Evolutionary conservation across 2,113 vertebrate genomes (phyloP), one percentile per base, ranked within the genome.

Genomic region (Piprites chloris): DNA sequence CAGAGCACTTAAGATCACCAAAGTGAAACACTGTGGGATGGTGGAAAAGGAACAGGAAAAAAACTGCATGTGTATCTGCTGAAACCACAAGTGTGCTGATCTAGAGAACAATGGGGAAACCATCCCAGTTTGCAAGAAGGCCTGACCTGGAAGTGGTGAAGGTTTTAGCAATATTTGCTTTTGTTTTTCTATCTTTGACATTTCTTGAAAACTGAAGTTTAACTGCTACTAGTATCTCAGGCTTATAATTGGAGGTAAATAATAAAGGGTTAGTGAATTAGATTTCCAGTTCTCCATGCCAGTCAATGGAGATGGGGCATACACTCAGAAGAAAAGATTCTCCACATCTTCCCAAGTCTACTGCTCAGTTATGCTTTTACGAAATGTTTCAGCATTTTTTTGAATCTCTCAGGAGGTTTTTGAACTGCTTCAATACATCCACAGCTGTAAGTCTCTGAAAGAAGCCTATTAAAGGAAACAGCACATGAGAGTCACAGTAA

Each of bases 371-470:
- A 35, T 20, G 44, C 44, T 32, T 79, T 68, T 23, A 44, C 35
- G 35, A 90, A 85, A 76, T 50, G 42, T 76, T 79, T 87, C 53
- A 32, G 42, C 41, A 13, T 37, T 50, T 56, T 39, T 80, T 77
- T 35, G 1, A 66, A 16, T 73, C 22, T 84, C 53, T 87, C 52
- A 20, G 44, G 37, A 92, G 46, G 26, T 35, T 95, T 88, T 50
- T 53, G 58, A 89, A 30, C 56, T 42, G 46, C 67, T 92, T 91
- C 84, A 89, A 39, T 61, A 55, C 28, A 79, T 82, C 62, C 74
- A 63, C 69, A 93, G 87, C 72, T 95, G 32, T 85, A 85, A 78
- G 65, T 44, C 62, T 71, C 76, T 84, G 68, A 95, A 89, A 96
- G 50, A 62, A 86, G 53, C 37, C 74, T 87, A 47, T 79, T 85